Base-by-base conservation (phyloP, 2,113 vertebrate species). In the Typhlomys cinereus region DNA sequence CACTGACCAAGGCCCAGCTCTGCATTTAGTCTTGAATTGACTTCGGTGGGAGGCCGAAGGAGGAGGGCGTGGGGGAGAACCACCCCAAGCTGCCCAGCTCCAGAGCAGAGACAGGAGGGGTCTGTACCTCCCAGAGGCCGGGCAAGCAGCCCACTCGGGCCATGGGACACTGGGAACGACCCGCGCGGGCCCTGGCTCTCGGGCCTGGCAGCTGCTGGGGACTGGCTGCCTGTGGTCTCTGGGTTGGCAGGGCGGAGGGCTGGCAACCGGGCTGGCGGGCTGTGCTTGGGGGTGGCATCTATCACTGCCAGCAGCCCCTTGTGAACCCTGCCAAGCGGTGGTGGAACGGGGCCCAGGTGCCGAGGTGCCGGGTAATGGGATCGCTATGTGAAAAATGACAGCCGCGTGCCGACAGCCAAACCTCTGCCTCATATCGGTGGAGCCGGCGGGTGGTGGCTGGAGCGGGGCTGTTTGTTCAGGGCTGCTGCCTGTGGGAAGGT, bases 381-480 rank as follows among this genome's bases (percentile, higher is more conserved):
- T 97, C 96, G 98, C 97, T 97, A 97, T 98, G 97, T 97, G 97
- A 98, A 97, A 98, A 97, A 98, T 98, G 90, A 46, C 97, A 96
- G 95, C 0, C 15, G 89, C 46, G 96, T 96, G n/a, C n/a, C 96
- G 86, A 90, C 92, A 93, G 93, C 89, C 95, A 25, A 91, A 91
- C 95, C 97, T 96, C 87, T 0, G 44, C 67, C 0, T 97, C 85
- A 25, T 39, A 90, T 59, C 86, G 2, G 87, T 1, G 85, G 50
- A 18, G 84, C 88, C 9, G 88, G 89, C 5, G 46, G 95, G 93
- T 7, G 64, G 67, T 0, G 2, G 88, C 76, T 66, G 1, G 50
- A 6, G 71, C 14, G 0, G 9, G 70, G 87, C 88, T 83, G 89
- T 92, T 89, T 39, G 92, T 0, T 0, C 34, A 97, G 95, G 96